Evolutionary conservation across 2,888 invertebrate species (phyloP), one percentile per base, ranked within the genome.

Genomic region (Drosophila infuscata): DNA sequence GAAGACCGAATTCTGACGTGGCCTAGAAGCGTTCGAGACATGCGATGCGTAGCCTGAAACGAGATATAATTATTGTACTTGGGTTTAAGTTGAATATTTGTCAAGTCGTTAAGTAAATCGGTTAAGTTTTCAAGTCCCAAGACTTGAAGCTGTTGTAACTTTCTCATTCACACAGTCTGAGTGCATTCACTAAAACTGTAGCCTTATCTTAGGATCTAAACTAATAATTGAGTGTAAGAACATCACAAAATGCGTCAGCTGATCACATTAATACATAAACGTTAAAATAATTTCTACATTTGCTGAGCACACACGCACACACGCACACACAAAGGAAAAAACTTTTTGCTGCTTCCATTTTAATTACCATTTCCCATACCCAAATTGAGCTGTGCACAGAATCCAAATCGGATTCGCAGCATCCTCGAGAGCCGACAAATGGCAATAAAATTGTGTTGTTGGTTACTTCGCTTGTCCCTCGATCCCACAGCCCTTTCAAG

Each of bases 1-100:
- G 93, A 98, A 97, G 20, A 98, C 97, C 5, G 97, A 97, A 93
- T 97, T 97, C 94, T 97, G 96, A 15, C 96, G 94, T 0, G 95
- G 95, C 29, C 96, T 93, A 49, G 92, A 83, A 30, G 65, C 88
- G 38, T 80, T 66, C 46, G 89, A 89, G 12, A 86, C 88, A 59
- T 91, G 90, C 36, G 91, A 82, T 61, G 91, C 82, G 69, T 91
- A 91, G 6, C 91, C 96, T 95, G 94, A 20, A 70, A 60, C n/a
- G 25, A 46, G 25, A 30, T 7, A 6, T 25, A 46, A 15, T 30
- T 9, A 49, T 17, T 30, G 17, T 17, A 17, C 4, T 49, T 29
- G 6, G 25, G 5, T 17, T 49, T 29, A 49, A 11, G 15, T 46
- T 29, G 29, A 5, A 49, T 17, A 29, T 9, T 29, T 17, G 49